Evolutionary conservation across 1,140 invertebrate genomes (phyloP).

Genomic region (Apis mellifera): DNA sequence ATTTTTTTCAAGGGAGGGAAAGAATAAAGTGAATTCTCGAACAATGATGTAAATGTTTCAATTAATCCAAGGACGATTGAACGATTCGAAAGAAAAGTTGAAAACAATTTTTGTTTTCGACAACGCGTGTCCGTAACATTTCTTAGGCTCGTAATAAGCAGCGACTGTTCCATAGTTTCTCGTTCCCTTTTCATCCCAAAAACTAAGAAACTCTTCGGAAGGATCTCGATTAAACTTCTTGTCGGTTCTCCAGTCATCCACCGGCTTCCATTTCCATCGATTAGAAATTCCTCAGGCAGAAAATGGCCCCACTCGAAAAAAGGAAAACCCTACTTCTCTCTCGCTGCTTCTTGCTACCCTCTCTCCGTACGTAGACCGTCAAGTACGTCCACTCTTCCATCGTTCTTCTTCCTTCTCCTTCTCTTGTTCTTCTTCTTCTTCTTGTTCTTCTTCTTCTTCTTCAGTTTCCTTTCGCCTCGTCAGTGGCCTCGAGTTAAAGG

Average conservation of each 20-base stretch:
- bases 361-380: background rate
- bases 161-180: too few relatives aligned
- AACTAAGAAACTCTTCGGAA: background rate
- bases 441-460: background rate
- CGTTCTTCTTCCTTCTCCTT: background rate
- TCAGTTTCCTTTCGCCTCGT: background rate
- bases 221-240: background rate
- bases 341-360: background rate
- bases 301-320: background rate
- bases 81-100: too few relatives aligned
- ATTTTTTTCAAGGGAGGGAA: too few relatives aligned
- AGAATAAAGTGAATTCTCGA: too few relatives aligned
- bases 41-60: too few relatives aligned
- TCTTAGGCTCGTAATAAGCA: too few relatives aligned
- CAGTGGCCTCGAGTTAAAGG: conserved; percentile 1
- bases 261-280: background rate
- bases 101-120: too few relatives aligned
- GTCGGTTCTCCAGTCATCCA: background rate
- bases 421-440: background rate
- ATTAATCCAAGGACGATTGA: too few relatives aligned
- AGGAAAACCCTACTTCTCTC: background rate
- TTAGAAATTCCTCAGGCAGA: background rate
- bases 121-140: too few relatives aligned
- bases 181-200: too few relatives aligned
- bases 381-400: conserved; percentile 15